Percentiles rank a stretch among this genome's conserved stretches.
Evolutionary conservation across 2,888 invertebrate genomes (phyloP).

Genomic region (Eretmocerus hayati): DNA sequence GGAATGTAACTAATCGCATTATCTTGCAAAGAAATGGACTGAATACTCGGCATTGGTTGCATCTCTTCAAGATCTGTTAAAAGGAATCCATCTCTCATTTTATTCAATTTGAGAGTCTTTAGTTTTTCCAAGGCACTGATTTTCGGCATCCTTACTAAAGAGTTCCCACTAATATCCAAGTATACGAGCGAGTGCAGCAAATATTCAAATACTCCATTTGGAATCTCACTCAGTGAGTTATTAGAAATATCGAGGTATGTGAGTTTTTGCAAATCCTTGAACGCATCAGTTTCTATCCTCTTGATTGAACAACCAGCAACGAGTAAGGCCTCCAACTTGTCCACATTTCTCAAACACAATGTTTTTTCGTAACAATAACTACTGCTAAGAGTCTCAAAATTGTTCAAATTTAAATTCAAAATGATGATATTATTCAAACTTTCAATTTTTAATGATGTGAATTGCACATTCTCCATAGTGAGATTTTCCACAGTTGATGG

Average conservation of each 20-base stretch:
- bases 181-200: constrained; percentile 1
- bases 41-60: background rate
- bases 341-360: constrained; percentile 8
- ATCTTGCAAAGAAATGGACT: background rate
- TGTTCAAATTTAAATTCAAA: constrained; percentile 7
- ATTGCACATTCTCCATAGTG: background rate
- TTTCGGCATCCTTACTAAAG: constrained; percentile 8
- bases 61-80: background rate
- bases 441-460: background rate
- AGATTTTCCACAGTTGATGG: constrained; percentile 8
- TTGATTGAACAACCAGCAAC: constrained; percentile 8
- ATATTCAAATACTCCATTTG: constrained; percentile 6
- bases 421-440: background rate
- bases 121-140: constrained; percentile 6
- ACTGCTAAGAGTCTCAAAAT: constrained; percentile 1
- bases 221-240: constrained; percentile 13
- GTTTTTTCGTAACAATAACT: background rate
- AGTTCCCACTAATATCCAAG: constrained; percentile 9
- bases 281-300: constrained; percentile 14
- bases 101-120: constrained; percentile 6
- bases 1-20: background rate
- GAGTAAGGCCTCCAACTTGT: constrained; percentile 9
- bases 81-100: background rate
- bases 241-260: constrained; percentile 14
- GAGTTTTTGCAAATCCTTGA: constrained; percentile 12